Evolutionary conservation across 2,797 vertebrate genomes (phyloP).

Genomic region (Ctenopoma kingsleyae): DNA sequence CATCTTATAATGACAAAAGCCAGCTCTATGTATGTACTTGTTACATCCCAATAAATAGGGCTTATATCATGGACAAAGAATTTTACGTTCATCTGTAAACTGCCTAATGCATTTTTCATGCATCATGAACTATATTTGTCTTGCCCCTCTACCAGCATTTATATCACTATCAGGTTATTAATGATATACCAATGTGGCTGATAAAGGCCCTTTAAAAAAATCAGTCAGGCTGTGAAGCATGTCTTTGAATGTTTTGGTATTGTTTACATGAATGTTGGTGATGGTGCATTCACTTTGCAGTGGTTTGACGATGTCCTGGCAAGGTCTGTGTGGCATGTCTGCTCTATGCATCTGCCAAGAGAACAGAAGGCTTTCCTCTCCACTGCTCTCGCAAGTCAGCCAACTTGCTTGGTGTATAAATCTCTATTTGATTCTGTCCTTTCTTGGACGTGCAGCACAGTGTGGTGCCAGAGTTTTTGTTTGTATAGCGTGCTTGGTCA

Average conservation of each 20-base stretch:
- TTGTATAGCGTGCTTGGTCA: constrained; percentile 66
- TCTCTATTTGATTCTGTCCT: constrained; percentile 61
- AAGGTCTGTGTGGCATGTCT: constrained; percentile 57
- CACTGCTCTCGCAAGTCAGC: constrained; percentile 41
- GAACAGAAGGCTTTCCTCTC: constrained; percentile 65
- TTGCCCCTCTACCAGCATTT: not conserved
- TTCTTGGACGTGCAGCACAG: constrained; percentile 49
- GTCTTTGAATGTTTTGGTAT: constrained; percentile 33
- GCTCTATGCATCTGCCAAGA: constrained; percentile 55
- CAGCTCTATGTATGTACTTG: not conserved
- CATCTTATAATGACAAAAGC: constrained; percentile 7
- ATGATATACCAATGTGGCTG: not conserved
- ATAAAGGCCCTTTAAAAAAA: constrained; percentile 1
- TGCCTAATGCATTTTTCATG: no score
- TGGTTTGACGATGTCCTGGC: constrained; percentile 62
- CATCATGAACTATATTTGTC: no score
- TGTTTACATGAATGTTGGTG: constrained; percentile 56
- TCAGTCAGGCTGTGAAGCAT: constrained; percentile 10
- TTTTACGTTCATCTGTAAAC: not conserved
- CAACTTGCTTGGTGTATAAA: constrained; percentile 62
- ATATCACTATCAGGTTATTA: not conserved
- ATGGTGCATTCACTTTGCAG: constrained; percentile 47
- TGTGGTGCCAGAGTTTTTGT: constrained; percentile 57
- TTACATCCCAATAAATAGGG: not conserved
- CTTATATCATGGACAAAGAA: not conserved